Percentiles rank a stretch among this genome's conserved stretches.
phyloP scores from a whole-genome alignment of 2,888 invertebrate species.

The Bugula neritina region DNA sequence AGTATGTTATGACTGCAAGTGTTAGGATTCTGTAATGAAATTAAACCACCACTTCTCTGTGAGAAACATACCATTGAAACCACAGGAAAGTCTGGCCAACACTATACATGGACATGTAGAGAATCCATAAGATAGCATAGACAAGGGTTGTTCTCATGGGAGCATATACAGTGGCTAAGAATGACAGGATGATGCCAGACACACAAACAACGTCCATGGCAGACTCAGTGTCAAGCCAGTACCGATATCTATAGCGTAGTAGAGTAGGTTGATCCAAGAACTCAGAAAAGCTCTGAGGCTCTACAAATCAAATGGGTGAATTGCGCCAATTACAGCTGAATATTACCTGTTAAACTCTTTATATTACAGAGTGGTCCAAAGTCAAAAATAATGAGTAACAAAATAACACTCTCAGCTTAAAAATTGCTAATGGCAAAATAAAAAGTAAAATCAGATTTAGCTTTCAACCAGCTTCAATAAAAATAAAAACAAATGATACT shows the following conservation, averaged over 20 bases:
- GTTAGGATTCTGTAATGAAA: not conserved
- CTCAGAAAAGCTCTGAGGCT: constrained; percentile 35
- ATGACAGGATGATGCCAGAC: constrained; percentile 63
- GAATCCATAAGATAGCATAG: constrained; percentile 64
- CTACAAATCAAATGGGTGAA: constrained; percentile 28
- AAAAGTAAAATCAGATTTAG: too few relatives aligned
- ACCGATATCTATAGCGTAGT: constrained; percentile 63
- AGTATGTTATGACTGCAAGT: not conserved
- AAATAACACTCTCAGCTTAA: too few relatives aligned
- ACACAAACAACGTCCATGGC: constrained; percentile 66
- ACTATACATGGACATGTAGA: constrained; percentile 70
- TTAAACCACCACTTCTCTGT: too few relatives aligned
- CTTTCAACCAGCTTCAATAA: too few relatives aligned
- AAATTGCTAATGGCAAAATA: too few relatives aligned
- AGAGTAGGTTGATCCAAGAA: constrained; percentile 60
- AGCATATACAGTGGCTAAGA: constrained; percentile 59
- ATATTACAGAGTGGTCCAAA: not conserved
- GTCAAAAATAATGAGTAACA: too few relatives aligned
- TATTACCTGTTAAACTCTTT: too few relatives aligned
- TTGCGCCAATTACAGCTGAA: too few relatives aligned
- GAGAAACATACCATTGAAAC: constrained; percentile 64
- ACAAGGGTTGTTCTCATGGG: constrained; percentile 56
- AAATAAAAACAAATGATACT: too few relatives aligned
- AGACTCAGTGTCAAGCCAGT: constrained; percentile 64
- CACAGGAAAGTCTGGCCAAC: constrained; percentile 69